Percentiles rank a stretch among this genome's conserved stretches.
phyloP scores from a whole-genome alignment of 2,888 invertebrate genomes.

The Sphinx pinastri region DNA sequence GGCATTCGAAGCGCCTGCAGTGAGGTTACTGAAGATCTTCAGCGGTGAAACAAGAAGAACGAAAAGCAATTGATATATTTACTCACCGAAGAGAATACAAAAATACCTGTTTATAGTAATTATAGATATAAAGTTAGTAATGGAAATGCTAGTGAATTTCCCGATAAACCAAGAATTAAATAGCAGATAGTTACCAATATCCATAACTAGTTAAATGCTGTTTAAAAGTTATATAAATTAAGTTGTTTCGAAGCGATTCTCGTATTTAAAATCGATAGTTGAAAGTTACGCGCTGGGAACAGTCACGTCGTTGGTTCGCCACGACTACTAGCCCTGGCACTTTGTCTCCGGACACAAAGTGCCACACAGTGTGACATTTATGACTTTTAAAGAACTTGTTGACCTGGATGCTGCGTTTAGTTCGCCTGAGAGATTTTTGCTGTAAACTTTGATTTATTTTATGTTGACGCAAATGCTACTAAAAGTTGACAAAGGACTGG shows the following conservation, averaged over 20 bases:
- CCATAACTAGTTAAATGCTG: no score
- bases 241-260: not conserved
- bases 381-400: conserved; percentile 14
- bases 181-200: conserved; percentile 3
- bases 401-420: not conserved
- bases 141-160: conserved; percentile 7
- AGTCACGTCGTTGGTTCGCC: conserved; percentile 1
- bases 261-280: conserved; percentile 21
- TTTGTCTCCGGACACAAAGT: not conserved
- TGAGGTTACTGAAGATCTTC: conserved; percentile 89
- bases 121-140: not conserved
- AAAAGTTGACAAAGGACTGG: not conserved
- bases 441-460: not conserved
- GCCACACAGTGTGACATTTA: conserved; percentile 2
- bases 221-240: not conserved
- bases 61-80: conserved; percentile 51
- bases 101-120: not conserved
- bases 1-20: conserved; percentile 92
- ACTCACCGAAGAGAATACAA: conserved; percentile 12
- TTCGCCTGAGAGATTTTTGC: no score
- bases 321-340: not conserved
- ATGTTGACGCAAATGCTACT: no score
- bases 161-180: not conserved
- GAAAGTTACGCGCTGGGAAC: not conserved
- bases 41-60: conserved; percentile 63